Percentiles rank a stretch among this genome's conserved stretches.
phyloP scores from a whole-genome alignment of 2,888 invertebrate species.

The Shargacucullia verbasci region DNA sequence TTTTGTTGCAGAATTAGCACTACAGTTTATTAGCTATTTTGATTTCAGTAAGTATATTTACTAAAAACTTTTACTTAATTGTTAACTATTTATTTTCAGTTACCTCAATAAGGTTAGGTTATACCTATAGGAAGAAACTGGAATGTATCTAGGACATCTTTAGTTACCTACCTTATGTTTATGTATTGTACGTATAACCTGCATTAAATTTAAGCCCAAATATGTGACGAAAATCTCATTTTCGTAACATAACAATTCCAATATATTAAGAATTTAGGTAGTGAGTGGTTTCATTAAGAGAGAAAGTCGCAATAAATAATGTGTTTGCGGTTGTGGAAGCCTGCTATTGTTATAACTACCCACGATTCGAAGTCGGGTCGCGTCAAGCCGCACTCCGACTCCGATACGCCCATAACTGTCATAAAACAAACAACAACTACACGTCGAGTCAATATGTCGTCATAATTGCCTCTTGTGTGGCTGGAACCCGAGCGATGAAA shows the following conservation, averaged over 20 bases:
- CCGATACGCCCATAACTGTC: conserved; percentile 65
- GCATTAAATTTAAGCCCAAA: not conserved
- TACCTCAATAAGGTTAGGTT: no score
- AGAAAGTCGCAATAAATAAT: conserved; percentile 74
- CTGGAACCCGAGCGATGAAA: conserved; percentile 63
- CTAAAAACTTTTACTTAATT: not conserved
- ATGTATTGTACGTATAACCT: not conserved
- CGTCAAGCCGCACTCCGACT: conserved; percentile 63
- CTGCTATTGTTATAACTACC: conserved; percentile 64
- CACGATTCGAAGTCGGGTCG: conserved; percentile 52
- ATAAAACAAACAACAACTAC: conserved; percentile 74
- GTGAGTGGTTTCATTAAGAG: conserved; percentile 66
- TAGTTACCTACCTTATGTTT: no score
- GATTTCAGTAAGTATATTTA: conserved; percentile 10
- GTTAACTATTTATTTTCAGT: no score
- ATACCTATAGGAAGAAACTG: no score
- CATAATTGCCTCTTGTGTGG: conserved; percentile 78
- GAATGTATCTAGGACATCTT: no score
- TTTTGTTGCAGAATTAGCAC: conserved; percentile 67
- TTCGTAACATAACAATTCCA: not conserved
- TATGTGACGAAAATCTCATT: not conserved
- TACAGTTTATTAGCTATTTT: conserved; percentile 44
- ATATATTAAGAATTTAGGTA: not conserved
- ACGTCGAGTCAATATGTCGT: conserved; percentile 75
- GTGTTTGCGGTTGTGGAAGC: conserved; percentile 61